Conservation (phyloP, 1,140 invertebrate species). For the Brachionus paranguensis region DNA sequence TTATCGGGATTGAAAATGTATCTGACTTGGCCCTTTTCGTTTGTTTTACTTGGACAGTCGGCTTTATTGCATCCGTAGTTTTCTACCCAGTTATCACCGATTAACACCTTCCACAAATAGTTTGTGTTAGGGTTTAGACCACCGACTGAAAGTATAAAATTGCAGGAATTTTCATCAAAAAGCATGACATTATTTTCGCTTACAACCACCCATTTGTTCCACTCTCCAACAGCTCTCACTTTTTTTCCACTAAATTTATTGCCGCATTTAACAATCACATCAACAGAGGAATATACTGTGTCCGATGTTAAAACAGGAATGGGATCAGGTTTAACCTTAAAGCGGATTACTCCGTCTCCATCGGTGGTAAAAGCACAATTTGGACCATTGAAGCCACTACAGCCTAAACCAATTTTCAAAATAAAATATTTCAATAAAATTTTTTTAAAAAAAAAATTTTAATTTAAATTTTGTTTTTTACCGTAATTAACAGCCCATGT, state of each 20-base stretch:
- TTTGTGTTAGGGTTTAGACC: neutral
- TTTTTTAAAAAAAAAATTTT: neutral
- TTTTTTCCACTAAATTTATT: slow-evolving; percentile 10
- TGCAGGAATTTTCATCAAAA: slow-evolving; percentile 25
- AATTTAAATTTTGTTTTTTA: neutral
- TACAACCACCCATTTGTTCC: slow-evolving; percentile 8
- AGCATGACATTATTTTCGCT: neutral
- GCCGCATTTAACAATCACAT: neutral
- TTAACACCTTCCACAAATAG: slow-evolving; percentile 21
- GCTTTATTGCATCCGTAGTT: slow-evolving; percentile 22
- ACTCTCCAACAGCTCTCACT: slow-evolving; percentile 35
- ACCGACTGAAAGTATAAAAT: neutral
- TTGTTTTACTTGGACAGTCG: slow-evolving; percentile 17
- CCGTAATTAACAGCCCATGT: slow-evolving; percentile 14
- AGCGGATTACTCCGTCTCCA: neutral
- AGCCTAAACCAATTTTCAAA: neutral
- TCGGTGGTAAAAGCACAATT: slow-evolving; percentile 32
- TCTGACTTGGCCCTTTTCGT: neutral
- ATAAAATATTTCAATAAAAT: no score
- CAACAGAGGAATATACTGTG: neutral
- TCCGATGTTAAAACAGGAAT: neutral
- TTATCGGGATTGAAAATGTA: neutral
- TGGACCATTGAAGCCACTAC: slow-evolving; percentile 25
- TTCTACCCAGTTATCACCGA: slow-evolving; percentile 20
- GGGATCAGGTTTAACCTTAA: neutral